Base-by-base conservation (phyloP, 1,140 invertebrate species). In the Chlorops oryzae region DNA sequence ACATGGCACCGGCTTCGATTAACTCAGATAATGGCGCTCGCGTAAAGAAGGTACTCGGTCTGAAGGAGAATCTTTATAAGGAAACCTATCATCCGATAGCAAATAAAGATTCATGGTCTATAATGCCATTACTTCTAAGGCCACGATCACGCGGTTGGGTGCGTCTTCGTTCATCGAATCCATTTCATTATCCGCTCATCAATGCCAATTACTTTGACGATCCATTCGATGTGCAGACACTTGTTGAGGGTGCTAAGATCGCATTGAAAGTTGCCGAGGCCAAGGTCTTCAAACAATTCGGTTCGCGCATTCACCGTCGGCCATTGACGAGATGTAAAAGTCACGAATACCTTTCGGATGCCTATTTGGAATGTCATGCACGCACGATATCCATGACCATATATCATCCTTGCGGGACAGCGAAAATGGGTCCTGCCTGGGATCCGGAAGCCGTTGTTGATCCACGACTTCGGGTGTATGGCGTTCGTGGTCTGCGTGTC, bases 131-230 rank as follows among this genome's bases (percentile, higher is more conserved):
- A 13, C 68, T 92, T 3, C 70, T 94, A 22, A 73, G 91, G 3
- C 91, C 92, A 0, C 80, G 81, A 56, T 92, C 89, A 1, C 70
- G 83, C 41, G 92, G 92, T 5, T 84, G 81, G 44, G 79, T 96
- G 0, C 77, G 81, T 49, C 66, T 96, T 6, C 76, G 77, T 46
- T 85, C 80, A 35, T 80, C 80, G 0, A 87, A 96, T 74, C 94
- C 94, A 1, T 88, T 86, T 50, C 80, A 87, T 15, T 85, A 85
- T 61, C 94, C 94, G 0, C 64, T 85, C 9, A 90, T 98, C 53
- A 81, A 95, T 73, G 87, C 94, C 4, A 91, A 93, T 59, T 95
- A 94, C 62, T 88, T 94, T 49, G 79, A 82, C 41, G 80, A 92
- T 69, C 81, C 82, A 0, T 63, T 79, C 25, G 90, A 93, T 59